Base-by-base conservation (phyloP, 2,113 vertebrate genomes). In the Oenanthe melanoleuca region DNA sequence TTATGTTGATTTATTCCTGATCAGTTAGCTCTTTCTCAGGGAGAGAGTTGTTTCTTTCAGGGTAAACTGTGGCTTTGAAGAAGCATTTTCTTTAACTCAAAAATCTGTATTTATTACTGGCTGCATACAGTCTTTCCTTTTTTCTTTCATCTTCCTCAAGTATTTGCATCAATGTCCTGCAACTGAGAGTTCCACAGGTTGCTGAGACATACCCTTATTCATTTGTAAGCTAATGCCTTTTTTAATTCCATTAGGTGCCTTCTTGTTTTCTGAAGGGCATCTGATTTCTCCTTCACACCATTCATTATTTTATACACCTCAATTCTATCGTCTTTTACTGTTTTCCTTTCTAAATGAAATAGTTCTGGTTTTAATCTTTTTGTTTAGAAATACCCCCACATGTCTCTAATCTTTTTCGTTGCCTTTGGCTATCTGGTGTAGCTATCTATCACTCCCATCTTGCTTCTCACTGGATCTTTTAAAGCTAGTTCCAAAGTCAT, bases 261-360 rank as follows among this genome's bases (percentile, higher is more conserved):
- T 84, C 80, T 88, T 88, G 47, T 78, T 93, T 96, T 92, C 74
- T 75, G 77, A 96, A 96, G 94, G 94, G 82, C 95, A 96, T 96
- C 93, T 95, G 94, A 96, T 96, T 94, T 96, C 90, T 96, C 75
- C 93, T 96, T 96, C 88, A 78, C 53, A 80, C 77, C n/a, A 60
- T 80, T 92, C 80, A 67, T 94, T 97, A 83, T 88, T 94, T 95
- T 90, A 67, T 83, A 29, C 79, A 72, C 82, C 49, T 92, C 82
- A 95, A 90, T 90, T 95, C 83, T 80, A 74, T 86, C 75, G 45
- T 94, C 92, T 95, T 90, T 96, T 92, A 86, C 92, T 88, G 79
- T 93, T 96, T 96, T 92, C 31, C 40, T 96, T 96, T 88, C 86
- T 92, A 95, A 97, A 97, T 95, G 77, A 95, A 95, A 96, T 90